Evolutionary conservation across 1,140 invertebrate genomes (phyloP).

Genomic region (Lepidurus arcticus): DNA sequence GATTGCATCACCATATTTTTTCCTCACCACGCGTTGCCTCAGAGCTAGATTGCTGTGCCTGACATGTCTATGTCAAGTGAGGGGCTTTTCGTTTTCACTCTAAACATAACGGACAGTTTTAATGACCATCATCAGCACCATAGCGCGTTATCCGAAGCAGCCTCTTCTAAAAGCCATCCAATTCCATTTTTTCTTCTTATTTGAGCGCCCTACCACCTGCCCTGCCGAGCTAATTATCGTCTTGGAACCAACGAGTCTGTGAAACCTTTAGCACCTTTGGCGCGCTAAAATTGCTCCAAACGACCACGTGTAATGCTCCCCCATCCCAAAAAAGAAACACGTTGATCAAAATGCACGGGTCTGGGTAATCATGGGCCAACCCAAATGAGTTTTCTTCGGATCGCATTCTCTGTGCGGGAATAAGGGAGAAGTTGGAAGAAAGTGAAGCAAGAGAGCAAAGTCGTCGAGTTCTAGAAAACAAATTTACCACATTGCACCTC

Average conservation of each 20-base stretch:
- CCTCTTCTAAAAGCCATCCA: background rate
- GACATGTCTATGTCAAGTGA: background rate
- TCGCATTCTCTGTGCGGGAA: background rate
- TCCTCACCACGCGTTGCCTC: background rate
- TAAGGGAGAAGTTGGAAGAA: background rate
- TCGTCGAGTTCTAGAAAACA: background rate
- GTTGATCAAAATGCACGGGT: background rate
- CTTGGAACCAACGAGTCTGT: background rate
- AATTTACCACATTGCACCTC: conserved; percentile 10
- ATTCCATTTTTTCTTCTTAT: background rate
- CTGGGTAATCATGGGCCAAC: background rate
- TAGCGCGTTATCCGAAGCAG: background rate
- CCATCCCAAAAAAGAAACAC: background rate
- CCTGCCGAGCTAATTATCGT: background rate
- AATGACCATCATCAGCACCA: background rate
- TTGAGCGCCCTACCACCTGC: background rate
- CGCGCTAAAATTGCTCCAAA: background rate
- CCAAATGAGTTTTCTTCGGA: background rate
- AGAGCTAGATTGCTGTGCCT: background rate
- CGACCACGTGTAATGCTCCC: background rate
- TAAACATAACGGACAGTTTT: background rate
- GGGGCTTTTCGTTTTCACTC: background rate
- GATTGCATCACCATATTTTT: background rate
- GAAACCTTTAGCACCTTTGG: too few relatives aligned
- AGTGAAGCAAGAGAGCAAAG: background rate